Evolutionary conservation across 2,113 vertebrate species (phyloP).

Genomic region (Pantherophis guttatus): DNA sequence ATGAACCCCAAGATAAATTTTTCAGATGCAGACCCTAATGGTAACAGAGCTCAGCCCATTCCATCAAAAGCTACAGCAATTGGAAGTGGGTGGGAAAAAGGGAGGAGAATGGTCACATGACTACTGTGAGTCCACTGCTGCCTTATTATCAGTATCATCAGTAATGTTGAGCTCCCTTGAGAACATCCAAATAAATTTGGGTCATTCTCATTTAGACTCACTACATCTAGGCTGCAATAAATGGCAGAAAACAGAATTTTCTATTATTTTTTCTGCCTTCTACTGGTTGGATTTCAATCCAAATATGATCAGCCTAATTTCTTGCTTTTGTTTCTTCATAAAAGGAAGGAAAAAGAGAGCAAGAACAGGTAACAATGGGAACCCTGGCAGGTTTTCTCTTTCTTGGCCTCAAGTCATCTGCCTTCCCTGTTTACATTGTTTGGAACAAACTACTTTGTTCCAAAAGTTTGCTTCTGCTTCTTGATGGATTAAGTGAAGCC

Average conservation of each 20-base stretch:
- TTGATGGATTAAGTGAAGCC: not conserved
- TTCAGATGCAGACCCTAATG: not conserved
- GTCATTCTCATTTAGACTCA: not conserved
- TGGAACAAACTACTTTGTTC: too few relatives aligned
- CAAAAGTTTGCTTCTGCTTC: not conserved
- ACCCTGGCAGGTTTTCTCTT: not conserved
- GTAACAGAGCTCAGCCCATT: not conserved
- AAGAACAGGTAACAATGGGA: not conserved
- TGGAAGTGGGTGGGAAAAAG: not conserved
- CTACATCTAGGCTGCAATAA: not conserved
- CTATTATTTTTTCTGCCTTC: not conserved
- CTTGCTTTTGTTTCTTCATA: not conserved
- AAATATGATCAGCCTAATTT: not conserved
- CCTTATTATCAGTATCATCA: not conserved
- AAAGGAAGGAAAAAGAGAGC: not conserved
- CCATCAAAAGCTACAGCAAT: not conserved
- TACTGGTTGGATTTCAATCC: not conserved
- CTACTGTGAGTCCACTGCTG: not conserved
- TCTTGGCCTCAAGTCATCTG: not conserved
- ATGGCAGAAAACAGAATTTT: not conserved
- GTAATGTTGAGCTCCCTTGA: not conserved
- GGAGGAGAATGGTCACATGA: not conserved
- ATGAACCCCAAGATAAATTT: not conserved
- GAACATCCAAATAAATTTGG: not conserved
- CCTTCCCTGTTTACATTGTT: not conserved